Evolutionary conservation across 2,888 invertebrate genomes (phyloP), one percentile per base, ranked within the genome.

Genomic region (Harpalus rubripes): DNA sequence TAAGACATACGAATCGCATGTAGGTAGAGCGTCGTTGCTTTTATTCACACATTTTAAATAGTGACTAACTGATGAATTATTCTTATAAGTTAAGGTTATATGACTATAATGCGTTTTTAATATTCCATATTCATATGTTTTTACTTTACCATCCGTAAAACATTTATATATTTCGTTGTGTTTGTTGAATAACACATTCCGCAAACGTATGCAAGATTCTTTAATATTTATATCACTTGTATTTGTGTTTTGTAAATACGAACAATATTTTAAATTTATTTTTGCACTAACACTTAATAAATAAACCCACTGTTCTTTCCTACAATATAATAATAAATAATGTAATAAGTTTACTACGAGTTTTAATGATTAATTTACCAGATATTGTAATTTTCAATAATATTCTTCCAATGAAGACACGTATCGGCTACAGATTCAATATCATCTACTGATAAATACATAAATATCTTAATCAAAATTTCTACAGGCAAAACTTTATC

Each of bases 391-490:
- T 59, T 41, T 41, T 79, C 80, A 15, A 85, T 39, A 59, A 85
- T 72, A 56, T 58, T 39, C 16, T 39, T 56, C 85, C 85, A 85
- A 80, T 80, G 41, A n/a, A 7, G 10, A 80, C 85, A 85, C 1
- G 58, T 58, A 18, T 68, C 16, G 8, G 15, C 7, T 10, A 80
- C 68, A n/a, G 68, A 63, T 8, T 58, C 12, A 26, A 85, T 68
- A 58, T 85, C 80, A 52, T 85, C 58, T 7, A 59, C 56, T 39
- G 39, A 18, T 56, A 85, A 56, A 59, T 58, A 56, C 26, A 41
- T n/a, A 85, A 85, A 85, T 39, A 85, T 79, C 39, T 85, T 39
- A 18, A 85, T 79, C 18, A 65, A 39, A 58, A 79, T 80, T 68
- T 85, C 85, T 7, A 72, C 10, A n/a, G 85, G 85, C 8, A 83